phyloP scores from a whole-genome alignment of 2,113 vertebrate genomes.

The Hemibagrus wyckioides region DNA sequence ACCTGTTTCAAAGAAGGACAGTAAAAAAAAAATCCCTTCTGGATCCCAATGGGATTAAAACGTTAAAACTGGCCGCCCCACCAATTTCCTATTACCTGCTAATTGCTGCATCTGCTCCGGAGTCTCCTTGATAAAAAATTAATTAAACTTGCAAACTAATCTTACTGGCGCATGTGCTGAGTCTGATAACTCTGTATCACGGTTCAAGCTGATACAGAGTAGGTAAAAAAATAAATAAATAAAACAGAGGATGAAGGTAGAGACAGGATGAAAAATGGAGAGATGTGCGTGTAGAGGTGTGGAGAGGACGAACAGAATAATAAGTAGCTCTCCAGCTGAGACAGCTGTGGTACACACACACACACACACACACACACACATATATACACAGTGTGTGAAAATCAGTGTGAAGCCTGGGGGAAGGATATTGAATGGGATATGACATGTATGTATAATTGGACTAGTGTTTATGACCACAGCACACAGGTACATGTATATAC shows the following conservation, averaged over 20 bases:
- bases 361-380: constrained; percentile 35
- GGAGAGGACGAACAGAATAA: constrained; percentile 56
- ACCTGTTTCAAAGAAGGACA: constrained; percentile 12
- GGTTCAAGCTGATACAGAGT: constrained; percentile 34
- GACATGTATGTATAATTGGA: constrained; percentile 64
- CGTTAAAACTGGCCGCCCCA: constrained; percentile 70
- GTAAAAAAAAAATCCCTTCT: constrained; percentile 59
- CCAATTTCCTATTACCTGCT: constrained; percentile 77
- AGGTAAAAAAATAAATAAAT: constrained; percentile 29
- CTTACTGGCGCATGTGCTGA: constrained; percentile 71
- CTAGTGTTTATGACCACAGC: constrained; percentile 53
- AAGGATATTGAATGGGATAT: constrained; percentile 45
- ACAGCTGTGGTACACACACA: constrained; percentile 36
- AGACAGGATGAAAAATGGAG: constrained; percentile 52
- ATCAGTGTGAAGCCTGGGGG: neutral
- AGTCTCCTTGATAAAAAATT: constrained; percentile 78
- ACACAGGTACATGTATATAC: constrained; percentile 27
- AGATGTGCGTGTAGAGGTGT: constrained; percentile 49
- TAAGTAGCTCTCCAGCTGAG: constrained; percentile 56
- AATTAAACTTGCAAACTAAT: constrained; percentile 80
- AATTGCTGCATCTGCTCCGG: constrained; percentile 77
- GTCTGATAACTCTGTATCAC: constrained; percentile 70
- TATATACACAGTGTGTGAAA: constrained; percentile 46
- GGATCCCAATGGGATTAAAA: constrained; percentile 73
- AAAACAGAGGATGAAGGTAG: constrained; percentile 60